phyloP scores from a whole-genome alignment of 2,113 vertebrate genomes.

The Lanius collurio region DNA sequence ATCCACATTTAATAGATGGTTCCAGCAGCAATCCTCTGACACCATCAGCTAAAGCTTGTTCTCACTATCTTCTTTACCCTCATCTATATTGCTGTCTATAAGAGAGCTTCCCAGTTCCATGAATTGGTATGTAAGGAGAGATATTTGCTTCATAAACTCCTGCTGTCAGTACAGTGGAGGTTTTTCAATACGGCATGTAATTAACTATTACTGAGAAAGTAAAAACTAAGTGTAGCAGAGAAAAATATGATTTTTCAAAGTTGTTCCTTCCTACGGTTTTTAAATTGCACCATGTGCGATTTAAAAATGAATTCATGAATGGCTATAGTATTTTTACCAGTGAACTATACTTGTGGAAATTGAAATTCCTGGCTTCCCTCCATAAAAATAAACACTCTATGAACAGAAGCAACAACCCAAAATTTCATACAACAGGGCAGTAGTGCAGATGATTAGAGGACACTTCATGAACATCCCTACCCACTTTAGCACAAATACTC shows the following conservation, averaged over 20 bases:
- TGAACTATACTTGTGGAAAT: not conserved
- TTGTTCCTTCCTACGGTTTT: constrained; percentile 23
- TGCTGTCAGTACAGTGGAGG: not conserved
- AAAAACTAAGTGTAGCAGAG: constrained; percentile 14
- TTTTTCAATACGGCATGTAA: constrained; percentile 1
- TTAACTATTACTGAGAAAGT: constrained; percentile 25
- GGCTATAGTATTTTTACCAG: not conserved
- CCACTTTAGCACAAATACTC: not conserved
- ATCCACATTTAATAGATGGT: constrained; percentile 57
- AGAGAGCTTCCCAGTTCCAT: constrained; percentile 18
- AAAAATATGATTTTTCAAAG: constrained; percentile 34
- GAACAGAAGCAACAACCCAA: not conserved
- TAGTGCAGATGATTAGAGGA: not conserved
- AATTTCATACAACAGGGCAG: not conserved
- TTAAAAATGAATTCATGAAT: not conserved
- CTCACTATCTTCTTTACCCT: constrained; percentile 38
- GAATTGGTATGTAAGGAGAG: constrained; percentile 2
- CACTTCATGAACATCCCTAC: not conserved
- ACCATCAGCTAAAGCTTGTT: constrained; percentile 37
- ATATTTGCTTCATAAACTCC: constrained; percentile 35
- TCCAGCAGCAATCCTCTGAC: constrained; percentile 49
- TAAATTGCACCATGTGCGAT: constrained; percentile 11
- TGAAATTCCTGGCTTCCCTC: not conserved
- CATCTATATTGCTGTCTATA: constrained; percentile 26
- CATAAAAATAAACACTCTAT: not conserved